Evolutionary conservation across 2,888 invertebrate genomes (phyloP).

Genomic region (Deroplatys truncata): DNA sequence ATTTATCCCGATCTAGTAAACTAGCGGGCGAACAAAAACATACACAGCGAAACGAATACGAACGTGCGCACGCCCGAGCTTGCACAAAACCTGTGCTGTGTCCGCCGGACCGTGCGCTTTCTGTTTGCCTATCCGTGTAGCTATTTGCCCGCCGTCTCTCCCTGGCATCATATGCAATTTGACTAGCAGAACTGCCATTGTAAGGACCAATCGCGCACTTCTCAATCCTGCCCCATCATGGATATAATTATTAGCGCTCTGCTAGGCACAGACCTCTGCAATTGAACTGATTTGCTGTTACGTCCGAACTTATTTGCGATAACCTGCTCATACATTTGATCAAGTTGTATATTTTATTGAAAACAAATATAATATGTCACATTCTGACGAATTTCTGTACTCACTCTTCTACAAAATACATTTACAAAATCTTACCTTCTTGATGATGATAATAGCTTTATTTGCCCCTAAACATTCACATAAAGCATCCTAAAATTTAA

Average conservation of each 20-base stretch:
- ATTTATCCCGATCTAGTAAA: slow-evolving; percentile 8
- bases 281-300: neutral
- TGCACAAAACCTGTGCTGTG: neutral
- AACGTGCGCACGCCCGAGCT: neutral
- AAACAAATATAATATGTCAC: too few species aligned
- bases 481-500: too few species aligned
- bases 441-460: too few species aligned
- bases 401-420: too few species aligned
- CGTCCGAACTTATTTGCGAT: too few species aligned
- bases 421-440: too few species aligned
- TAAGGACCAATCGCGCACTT: too few species aligned
- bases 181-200: neutral
- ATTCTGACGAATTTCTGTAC: too few species aligned
- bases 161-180: neutral
- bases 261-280: neutral
- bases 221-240: neutral
- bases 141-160: neutral
- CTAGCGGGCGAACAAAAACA: neutral
- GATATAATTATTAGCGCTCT: neutral
- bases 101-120: neutral
- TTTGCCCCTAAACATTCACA: too few species aligned
- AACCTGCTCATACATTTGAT: too few species aligned
- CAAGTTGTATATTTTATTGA: too few species aligned
- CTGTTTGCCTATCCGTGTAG: neutral
- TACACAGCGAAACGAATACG: neutral